These are phyloP conservation scores for Antedon mediterranea DNA, from an alignment of 53 echinoderm and acorn worm species.

Conservation along the genomic window DNA sequence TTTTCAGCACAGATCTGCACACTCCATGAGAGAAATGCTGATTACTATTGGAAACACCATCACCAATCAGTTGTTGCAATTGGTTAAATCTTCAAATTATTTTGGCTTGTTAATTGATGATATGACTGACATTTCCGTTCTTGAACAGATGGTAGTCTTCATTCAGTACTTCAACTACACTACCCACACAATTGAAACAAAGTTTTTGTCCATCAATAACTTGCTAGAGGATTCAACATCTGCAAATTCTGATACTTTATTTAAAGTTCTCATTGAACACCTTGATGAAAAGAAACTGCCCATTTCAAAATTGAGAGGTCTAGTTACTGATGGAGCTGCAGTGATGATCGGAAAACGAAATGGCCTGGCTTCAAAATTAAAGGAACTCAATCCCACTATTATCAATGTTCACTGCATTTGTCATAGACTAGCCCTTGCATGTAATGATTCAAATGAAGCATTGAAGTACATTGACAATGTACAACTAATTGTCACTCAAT, in stretches of 20 bases:
- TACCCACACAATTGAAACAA: neutral
- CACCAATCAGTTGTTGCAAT: neutral
- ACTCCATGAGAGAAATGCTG: conserved; percentile 8
- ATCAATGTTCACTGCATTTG: neutral
- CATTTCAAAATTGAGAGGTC: neutral
- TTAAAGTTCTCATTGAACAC: neutral
- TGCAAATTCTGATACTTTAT: neutral
- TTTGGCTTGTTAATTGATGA: neutral
- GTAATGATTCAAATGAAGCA: neutral
- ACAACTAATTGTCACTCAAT: conserved; percentile 7
- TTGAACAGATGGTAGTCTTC: neutral
- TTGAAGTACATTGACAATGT: conserved; percentile 2
- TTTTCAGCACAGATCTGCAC: conserved; percentile 5
- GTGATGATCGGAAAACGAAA: neutral
- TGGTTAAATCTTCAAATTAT: neutral
- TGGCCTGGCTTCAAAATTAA: neutral
- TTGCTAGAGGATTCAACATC: neutral
- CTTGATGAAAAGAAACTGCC: neutral
- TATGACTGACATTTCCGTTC: neutral
- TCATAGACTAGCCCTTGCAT: conserved; percentile 1
- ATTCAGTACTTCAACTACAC: neutral
- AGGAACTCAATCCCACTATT: neutral
- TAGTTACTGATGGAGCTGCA: neutral
- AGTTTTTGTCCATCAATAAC: neutral
- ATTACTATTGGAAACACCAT: neutral